Base-by-base conservation (phyloP, 1,140 invertebrate species). In the Tetragonula clypearis region DNA sequence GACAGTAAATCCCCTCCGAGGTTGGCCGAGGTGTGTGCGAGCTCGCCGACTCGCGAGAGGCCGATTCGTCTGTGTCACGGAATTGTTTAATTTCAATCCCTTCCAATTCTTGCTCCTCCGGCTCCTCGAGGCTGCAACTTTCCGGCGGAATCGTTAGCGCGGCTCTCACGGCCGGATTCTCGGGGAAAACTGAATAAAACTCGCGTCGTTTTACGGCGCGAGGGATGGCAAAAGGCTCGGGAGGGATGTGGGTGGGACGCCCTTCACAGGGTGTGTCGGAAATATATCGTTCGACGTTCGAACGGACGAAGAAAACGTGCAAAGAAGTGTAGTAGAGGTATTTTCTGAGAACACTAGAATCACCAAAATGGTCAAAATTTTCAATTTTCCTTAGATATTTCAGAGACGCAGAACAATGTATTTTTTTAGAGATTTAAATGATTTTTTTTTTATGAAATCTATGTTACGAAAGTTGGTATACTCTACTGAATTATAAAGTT, bases 41-140 rank as follows among this genome's bases (percentile, higher is more conserved):
- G 30, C 35, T 23, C 17, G 30, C 35, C 35, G 12, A n/a, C 69
- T 72, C 71, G 41, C 41, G 71, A 53, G 71, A 73, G 62, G 77
- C 82, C 73, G 87, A 58, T 86, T 26, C 76, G 77, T 86, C 84
- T 85, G 74, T 69, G 56, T 69, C 73, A 21, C 66, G 84, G 82
- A 90, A 90, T 89, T 90, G 87, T 91, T 92, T 92, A 89, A 91
- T 91, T 91, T 90, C 72, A 82, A 90, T 68, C 55, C 81, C 82
- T 81, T 66, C 30, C 66, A 49, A 75, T 81, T 60, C 76, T 26
- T 72, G 76, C 55, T 58, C 41, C 41, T 4, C 41, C 41, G 53
- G 30, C 82, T 76, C 69, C 72, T 79, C 82, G 65, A 69, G 71
- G 86, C 41, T 69, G 72, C 56, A 90, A 90, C 88, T 90, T 87